These are phyloP conservation scores for Drosophila pegasa DNA, from an alignment of 2,888 invertebrate genomes.

Conservation along the genomic window DNA sequence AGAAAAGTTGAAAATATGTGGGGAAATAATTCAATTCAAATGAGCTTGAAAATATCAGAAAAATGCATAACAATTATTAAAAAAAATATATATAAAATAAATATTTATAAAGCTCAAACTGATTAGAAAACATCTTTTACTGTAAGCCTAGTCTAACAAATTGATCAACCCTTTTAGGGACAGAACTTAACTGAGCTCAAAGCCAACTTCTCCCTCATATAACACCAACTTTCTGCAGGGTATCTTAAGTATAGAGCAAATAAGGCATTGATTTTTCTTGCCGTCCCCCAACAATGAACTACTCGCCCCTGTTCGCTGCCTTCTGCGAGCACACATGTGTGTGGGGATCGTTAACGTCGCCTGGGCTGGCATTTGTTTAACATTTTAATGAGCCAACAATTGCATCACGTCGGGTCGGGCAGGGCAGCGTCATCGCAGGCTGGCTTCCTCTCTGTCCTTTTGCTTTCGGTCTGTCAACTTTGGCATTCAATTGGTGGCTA, in stretches of 20 bases:
- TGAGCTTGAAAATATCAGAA: too few relatives aligned
- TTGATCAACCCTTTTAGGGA: background rate
- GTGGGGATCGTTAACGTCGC: constrained; percentile 53
- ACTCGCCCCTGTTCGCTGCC: background rate
- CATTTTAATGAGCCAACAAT: constrained; percentile 74
- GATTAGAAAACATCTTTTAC: too few relatives aligned
- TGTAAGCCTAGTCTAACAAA: too few relatives aligned
- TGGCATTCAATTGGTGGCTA: constrained; percentile 70
- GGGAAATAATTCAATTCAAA: background rate
- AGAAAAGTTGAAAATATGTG: background rate
- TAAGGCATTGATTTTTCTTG: constrained; percentile 5
- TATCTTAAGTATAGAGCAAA: background rate
- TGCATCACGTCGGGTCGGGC: constrained; percentile 66
- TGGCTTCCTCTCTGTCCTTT: background rate
- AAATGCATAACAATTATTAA: too few relatives aligned
- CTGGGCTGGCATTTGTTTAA: constrained; percentile 52
- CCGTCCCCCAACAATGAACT: background rate
- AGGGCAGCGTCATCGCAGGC: constrained; percentile 46
- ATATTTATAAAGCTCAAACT: too few relatives aligned
- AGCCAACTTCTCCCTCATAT: background rate
- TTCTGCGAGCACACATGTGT: constrained; percentile 5
- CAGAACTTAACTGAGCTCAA: background rate
- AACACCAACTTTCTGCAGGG: background rate
- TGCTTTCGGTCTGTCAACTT: constrained; percentile 58
- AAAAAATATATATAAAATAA: too few relatives aligned